Base-by-base conservation (phyloP, 2,888 invertebrate genomes). In the Helleia helle region DNA sequence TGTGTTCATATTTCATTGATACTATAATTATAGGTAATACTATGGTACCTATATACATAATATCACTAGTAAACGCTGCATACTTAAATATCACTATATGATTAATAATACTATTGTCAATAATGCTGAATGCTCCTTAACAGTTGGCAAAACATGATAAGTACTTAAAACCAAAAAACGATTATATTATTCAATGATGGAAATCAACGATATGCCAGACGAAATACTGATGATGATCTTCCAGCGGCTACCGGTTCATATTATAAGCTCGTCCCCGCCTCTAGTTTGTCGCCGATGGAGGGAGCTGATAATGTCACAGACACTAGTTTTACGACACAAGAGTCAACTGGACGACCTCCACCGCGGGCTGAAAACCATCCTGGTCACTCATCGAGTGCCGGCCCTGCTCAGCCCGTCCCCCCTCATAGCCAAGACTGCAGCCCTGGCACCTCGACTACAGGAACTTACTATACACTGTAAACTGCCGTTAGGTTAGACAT, bases 151-250 rank as follows among this genome's bases (percentile, higher is more conserved):
- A n/a, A n/a, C n/a, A n/a, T n/a, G n/a, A n/a, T n/a, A n/a, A n/a
- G n/a, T n/a, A n/a, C n/a, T n/a, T n/a, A n/a, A n/a, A n/a, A n/a
- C n/a, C n/a, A n/a, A n/a, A n/a, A n/a, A n/a, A n/a, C n/a, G n/a
- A n/a, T n/a, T n/a, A n/a, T n/a, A n/a, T 6, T 12, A 17, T 28
- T 8, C 15, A 9, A 30, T 24, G 3, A 57, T 59, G 52, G 53
- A 59, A 14, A 4, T 34, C 4, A 34, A 18, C 22, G 17, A 15
- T 3, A 43, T 63, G 4, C 62, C 61, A 0, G 56, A 59, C 28
- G 64, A 62, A 40, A 40, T 63, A 12, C 25, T 63, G 13, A 24
- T 53, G 31, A 47, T 54, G 46, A 57, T 65, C n/a, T 54, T 63
- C 27, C 46, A 54, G 17, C 41, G 37, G 24, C 22, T 63, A 17